Evolutionary conservation across 2,888 invertebrate genomes (phyloP).

Genomic region (Drosophila trichaetosa): DNA sequence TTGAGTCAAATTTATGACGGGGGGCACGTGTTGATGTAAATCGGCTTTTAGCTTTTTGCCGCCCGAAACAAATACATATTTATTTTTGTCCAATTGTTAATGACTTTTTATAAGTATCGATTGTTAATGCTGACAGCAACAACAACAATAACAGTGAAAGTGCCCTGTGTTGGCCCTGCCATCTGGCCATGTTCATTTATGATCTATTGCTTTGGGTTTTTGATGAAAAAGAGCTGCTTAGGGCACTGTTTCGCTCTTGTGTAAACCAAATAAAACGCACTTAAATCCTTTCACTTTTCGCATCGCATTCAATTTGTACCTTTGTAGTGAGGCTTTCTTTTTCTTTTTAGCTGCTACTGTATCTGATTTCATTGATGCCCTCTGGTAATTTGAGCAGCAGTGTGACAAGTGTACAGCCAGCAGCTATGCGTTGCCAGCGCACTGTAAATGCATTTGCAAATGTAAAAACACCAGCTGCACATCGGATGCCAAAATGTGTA

Average conservation of each 20-base stretch:
- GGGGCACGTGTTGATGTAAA: conserved; percentile 57
- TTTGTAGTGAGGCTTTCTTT: conserved; percentile 44
- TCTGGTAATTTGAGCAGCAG: conserved; percentile 23
- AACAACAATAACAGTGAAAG: conserved; percentile 56
- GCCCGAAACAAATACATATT: conserved; percentile 29
- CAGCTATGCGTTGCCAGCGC: neutral
- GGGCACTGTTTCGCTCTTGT: conserved; percentile 55
- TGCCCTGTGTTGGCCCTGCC: conserved; percentile 25
- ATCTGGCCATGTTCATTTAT: conserved; percentile 37
- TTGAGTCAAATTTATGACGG: conserved; percentile 56
- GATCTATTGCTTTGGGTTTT: conserved; percentile 51
- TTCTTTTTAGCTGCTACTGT: conserved; percentile 22
- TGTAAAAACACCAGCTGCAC: neutral
- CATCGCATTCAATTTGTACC: conserved; percentile 44
- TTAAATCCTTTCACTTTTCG: conserved; percentile 72
- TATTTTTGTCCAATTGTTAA: conserved; percentile 52
- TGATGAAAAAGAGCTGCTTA: conserved; percentile 49
- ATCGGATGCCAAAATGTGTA: conserved; percentile 25
- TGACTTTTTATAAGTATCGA: conserved; percentile 33
- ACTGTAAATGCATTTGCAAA: neutral
- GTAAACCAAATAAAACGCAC: conserved; percentile 55
- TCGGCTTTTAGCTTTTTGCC: conserved; percentile 60
- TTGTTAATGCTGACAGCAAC: conserved; percentile 35
- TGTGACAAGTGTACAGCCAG: conserved; percentile 1
- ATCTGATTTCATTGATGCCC: conserved; percentile 39